Evolutionary conservation across 2,888 invertebrate genomes (phyloP).

Genomic region (Drosophila austrosaltans): DNA sequence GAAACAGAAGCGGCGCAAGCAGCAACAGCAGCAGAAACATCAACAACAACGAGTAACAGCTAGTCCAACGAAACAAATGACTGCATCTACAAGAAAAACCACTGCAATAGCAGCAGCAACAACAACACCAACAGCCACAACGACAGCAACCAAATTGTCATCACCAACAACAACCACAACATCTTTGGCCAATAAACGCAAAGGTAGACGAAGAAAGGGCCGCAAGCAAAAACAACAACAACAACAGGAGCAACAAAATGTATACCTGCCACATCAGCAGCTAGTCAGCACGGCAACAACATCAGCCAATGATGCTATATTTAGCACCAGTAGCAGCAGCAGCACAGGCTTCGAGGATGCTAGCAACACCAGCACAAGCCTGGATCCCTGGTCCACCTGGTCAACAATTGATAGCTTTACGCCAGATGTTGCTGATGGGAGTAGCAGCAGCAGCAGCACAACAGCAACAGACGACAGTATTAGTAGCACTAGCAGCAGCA

Average conservation of each 20-base stretch:
- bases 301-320: conserved; percentile 31
- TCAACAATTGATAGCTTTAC: conserved; percentile 58
- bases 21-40: conserved; percentile 47
- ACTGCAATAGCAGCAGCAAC: conserved; percentile 31
- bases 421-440: conserved; percentile 36
- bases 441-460: conserved; percentile 51
- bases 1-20: conserved; percentile 76
- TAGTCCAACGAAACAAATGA: conserved; percentile 41
- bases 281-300: conserved; percentile 50
- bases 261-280: conserved; percentile 6
- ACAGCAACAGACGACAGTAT: conserved; percentile 68
- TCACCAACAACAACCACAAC: conserved; percentile 65
- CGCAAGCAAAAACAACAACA: conserved; percentile 38
- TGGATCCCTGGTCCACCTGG: conserved; percentile 68
- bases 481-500: conserved; percentile 54
- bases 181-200: conserved; percentile 73
- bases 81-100: conserved; percentile 21
- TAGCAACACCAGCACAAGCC: conserved; percentile 48
- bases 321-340: conserved; percentile 37
- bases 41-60: conserved; percentile 53
- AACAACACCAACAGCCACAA: conserved; percentile 58
- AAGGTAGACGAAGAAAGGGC: conserved; percentile 79
- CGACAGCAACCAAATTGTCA: conserved; percentile 44
- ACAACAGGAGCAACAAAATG: conserved; percentile 27
- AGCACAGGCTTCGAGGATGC: conserved; percentile 56